Conservation (phyloP, 2,797 vertebrate genomes). For the Leptatherina wallacei region DNA sequence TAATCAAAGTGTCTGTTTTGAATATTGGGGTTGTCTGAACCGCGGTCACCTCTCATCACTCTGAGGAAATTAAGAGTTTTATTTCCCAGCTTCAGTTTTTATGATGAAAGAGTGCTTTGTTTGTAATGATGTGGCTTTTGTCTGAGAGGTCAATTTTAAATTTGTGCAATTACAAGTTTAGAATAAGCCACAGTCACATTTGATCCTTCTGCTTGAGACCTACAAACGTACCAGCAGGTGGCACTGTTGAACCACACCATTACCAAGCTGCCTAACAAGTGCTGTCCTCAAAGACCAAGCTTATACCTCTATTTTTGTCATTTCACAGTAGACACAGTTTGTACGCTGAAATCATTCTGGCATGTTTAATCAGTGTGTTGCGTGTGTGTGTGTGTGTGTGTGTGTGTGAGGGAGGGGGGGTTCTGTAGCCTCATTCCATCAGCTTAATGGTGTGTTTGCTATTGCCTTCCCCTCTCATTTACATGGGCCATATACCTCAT, state of each 20-base stretch:
- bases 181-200: not conserved
- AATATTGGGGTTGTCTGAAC: slow-evolving; percentile 2
- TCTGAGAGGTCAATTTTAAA: slow-evolving; percentile 8
- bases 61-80: not conserved
- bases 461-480: slow-evolving; percentile 65
- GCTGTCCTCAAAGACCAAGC: slow-evolving; percentile 2
- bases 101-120: not conserved
- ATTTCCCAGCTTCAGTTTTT: not conserved
- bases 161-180: not conserved
- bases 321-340: slow-evolving; percentile 37
- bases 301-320: slow-evolving; percentile 23
- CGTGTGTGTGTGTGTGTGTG: slow-evolving; percentile 2
- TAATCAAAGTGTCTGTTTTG: slow-evolving; percentile 29
- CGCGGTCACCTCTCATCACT: not conserved
- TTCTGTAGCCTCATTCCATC: slow-evolving; percentile 61
- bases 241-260: slow-evolving; percentile 41
- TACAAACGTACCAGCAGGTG: slow-evolving; percentile 44
- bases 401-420: slow-evolving; percentile 10
- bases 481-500: slow-evolving; percentile 62
- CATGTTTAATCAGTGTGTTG: slow-evolving; percentile 52
- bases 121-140: not conserved
- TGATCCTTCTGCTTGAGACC: not conserved
- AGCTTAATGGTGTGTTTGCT: slow-evolving; percentile 72
- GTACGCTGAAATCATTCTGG: slow-evolving; percentile 33
- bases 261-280: not conserved